Evolutionary conservation across 2,113 vertebrate species (phyloP).

Genomic region (Dinomys branickii): DNA sequence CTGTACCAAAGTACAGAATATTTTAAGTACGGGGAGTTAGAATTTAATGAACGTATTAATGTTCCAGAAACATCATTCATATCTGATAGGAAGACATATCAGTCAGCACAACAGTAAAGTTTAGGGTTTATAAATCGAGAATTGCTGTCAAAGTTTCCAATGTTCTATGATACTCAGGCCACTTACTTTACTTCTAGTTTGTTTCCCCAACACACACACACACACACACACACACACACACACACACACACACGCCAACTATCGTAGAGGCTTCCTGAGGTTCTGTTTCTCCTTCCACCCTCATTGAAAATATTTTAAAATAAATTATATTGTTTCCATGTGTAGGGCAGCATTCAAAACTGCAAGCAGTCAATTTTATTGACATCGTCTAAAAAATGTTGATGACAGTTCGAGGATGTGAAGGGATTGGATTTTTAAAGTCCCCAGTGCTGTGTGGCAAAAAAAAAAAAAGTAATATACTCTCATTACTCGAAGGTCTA

Average conservation of each 20-base stretch:
- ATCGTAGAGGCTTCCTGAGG: conserved; percentile 62
- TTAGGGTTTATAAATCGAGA: conserved; percentile 62
- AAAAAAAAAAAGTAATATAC: conserved; percentile 65
- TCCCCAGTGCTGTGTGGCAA: conserved; percentile 51
- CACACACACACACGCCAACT: neutral
- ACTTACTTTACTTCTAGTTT: conserved; percentile 71
- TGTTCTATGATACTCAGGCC: conserved; percentile 43
- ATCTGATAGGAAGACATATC: conserved; percentile 64
- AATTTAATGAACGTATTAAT: conserved; percentile 81
- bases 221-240: neutral
- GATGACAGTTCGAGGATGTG: conserved; percentile 86
- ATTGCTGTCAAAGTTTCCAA: conserved; percentile 41
- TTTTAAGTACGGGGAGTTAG: conserved; percentile 61
- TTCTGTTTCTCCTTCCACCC: conserved; percentile 75
- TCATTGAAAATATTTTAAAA: conserved; percentile 84
- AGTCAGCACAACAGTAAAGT: conserved; percentile 57
- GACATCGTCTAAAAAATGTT: conserved; percentile 83
- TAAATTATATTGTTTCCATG: conserved; percentile 86
- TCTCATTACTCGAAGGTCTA: conserved; percentile 74
- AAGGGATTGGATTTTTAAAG: conserved; percentile 85
- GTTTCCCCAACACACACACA: neutral
- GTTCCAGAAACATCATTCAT: conserved; percentile 70
- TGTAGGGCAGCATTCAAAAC: conserved; percentile 85
- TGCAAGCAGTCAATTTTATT: conserved; percentile 87
- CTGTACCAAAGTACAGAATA: neutral